phyloP scores from a whole-genome alignment of 2,113 vertebrate species.

The Xenotilapia leptura region DNA sequence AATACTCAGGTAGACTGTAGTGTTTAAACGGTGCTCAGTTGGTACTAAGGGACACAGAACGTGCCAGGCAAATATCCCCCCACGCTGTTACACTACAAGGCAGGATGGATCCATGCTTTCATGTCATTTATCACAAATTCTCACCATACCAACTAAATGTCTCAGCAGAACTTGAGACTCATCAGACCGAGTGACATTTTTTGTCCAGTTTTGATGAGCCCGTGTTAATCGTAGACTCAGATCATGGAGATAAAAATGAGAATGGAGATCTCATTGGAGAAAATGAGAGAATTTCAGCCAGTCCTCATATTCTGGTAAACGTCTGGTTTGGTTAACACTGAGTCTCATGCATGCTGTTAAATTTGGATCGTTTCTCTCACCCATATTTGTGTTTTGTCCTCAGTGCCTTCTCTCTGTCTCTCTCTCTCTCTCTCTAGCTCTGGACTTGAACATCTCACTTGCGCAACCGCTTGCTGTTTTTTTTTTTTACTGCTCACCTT shows the following conservation, averaged over 20 bases:
- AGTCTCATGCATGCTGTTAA: background rate
- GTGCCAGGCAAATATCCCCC: background rate
- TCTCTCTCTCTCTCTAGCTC: background rate
- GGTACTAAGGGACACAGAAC: background rate
- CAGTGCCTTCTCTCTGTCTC: background rate
- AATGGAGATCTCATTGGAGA: background rate
- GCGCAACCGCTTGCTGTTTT: background rate
- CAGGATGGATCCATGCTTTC: background rate
- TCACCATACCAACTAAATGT: background rate
- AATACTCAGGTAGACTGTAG: background rate
- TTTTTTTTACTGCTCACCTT: background rate
- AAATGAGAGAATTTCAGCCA: background rate
- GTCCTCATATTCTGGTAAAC: background rate
- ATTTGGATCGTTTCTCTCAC: fast-evolving
- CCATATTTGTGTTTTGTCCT: background rate
- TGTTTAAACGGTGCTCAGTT: background rate
- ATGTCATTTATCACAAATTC: background rate
- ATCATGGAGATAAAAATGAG: fast-evolving
- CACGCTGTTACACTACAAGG: background rate
- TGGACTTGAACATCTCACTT: background rate
- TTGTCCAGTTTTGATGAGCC: background rate
- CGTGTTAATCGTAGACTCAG: fast-evolving
- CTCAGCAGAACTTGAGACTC: background rate
- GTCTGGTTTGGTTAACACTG: background rate
- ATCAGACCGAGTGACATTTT: fast-evolving